These are phyloP conservation scores for Symphodus melops DNA, from an alignment of 2,113 vertebrate species.

Conservation along the genomic window DNA sequence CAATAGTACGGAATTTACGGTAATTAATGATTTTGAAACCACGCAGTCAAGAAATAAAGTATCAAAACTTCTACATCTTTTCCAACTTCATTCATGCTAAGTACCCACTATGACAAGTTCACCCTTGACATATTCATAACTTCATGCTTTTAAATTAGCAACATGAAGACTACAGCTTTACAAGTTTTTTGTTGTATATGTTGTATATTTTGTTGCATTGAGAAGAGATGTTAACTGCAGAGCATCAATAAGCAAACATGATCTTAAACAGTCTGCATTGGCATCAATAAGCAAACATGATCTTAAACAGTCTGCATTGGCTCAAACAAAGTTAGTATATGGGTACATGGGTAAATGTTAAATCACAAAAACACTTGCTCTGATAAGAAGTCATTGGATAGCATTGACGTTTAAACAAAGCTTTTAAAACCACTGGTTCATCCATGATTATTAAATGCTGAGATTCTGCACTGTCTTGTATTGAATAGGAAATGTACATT, in stretches of 20 bases:
- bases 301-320: not conserved
- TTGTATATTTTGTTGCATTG: no score
- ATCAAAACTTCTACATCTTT: conserved; percentile 3
- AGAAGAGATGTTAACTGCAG: not conserved
- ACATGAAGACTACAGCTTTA: conserved; percentile 2
- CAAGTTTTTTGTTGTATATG: conserved; percentile 2
- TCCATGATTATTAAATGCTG: no score
- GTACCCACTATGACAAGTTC: not conserved
- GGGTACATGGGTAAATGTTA: conserved; percentile 1
- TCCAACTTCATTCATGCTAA: not conserved
- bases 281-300: conserved; percentile 2
- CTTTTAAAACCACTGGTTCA: no score
- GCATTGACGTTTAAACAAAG: not conserved
- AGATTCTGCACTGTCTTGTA: no score
- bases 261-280: not conserved
- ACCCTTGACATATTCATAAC: not conserved
- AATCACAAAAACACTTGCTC: not conserved
- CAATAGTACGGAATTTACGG: no score
- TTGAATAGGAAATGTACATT: no score
- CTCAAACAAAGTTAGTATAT: not conserved
- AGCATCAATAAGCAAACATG: not conserved
- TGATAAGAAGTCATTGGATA: not conserved
- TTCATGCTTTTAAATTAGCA: not conserved
- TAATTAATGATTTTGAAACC: not conserved
- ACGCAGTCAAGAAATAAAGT: not conserved